phyloP scores from a whole-genome alignment of 1,140 invertebrate genomes.

The Hycleus phaleratus region DNA sequence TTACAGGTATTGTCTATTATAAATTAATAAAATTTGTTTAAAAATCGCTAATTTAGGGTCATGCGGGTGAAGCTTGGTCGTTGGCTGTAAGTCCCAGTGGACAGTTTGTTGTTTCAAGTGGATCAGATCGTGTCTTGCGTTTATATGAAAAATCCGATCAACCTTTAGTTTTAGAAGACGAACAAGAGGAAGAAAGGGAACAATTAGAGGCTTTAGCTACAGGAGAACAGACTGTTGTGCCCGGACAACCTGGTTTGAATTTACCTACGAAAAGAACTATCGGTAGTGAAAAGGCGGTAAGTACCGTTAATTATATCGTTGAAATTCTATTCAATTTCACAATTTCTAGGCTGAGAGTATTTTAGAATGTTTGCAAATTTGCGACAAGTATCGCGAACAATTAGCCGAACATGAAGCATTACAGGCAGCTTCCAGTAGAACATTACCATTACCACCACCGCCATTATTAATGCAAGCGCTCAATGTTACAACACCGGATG shows the following conservation, averaged over 20 bases:
- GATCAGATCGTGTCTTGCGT: constrained; percentile 82
- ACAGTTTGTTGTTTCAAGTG: constrained; percentile 69
- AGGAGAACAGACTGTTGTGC: constrained; percentile 58
- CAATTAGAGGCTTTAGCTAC: constrained; percentile 64
- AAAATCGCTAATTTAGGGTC: constrained; percentile 48
- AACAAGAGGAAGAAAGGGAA: constrained; percentile 77
- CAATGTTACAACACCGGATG: constrained; percentile 59
- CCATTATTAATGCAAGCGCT: constrained; percentile 74
- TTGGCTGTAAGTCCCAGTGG: constrained; percentile 77
- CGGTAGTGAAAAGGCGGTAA: constrained; percentile 73
- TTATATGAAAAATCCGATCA: constrained; percentile 84
- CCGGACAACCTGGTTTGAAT: constrained; percentile 62
- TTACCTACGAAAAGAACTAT: constrained; percentile 85
- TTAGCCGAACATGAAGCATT: constrained; percentile 41
- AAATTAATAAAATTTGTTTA: too few species aligned
- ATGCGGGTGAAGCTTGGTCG: constrained; percentile 68
- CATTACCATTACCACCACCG: constrained; percentile 40
- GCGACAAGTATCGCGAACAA: constrained; percentile 56
- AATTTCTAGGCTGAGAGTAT: constrained; percentile 72
- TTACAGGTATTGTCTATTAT: constrained; percentile 57
- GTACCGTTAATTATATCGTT: not conserved
- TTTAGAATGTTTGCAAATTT: constrained; percentile 78
- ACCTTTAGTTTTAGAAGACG: constrained; percentile 84
- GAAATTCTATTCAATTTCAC: not conserved
- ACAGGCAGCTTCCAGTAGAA: constrained; percentile 33